Evolutionary conservation across 2,888 invertebrate genomes (phyloP), one percentile per base, ranked within the genome.

Genomic region (Hyalella azteca): DNA sequence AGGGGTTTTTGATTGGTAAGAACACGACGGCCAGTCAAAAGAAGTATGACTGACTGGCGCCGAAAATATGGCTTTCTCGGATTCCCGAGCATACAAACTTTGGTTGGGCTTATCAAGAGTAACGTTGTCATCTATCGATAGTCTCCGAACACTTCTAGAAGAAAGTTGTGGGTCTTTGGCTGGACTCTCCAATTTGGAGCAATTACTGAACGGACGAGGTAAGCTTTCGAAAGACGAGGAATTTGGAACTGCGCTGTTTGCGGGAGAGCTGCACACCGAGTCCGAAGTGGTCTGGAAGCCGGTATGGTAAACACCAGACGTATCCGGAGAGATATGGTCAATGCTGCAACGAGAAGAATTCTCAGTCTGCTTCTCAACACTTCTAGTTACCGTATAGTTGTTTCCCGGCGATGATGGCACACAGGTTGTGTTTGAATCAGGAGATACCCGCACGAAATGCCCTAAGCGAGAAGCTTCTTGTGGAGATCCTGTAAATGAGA

Each of bases 71-170:
- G 22, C 11, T 11, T 3, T 54, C 22, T 54, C 54, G 29, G 54
- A 54, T 26, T 22, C 19, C 22, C 26, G 54, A 26, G 54, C 54
- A 54, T n/a, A n/a, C n/a, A n/a, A n/a, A n/a, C n/a, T n/a, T n/a
- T n/a, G n/a, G n/a, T n/a, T n/a, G 54, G 66, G 66, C 15, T 36
- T 66, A n/a, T 66, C 66, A 11, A 66, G 32, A 2, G 36, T 19
- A 1, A 41, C 75, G n/a, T 41, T 40, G 40, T 75, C 75, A 75
- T 75, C 75, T 75, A 75, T 41, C 19, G 75, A 75, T 5, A 75
- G 45, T 41, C 75, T 41, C n/a, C 75, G 29, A 19, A 75, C 75
- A 22, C 36, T 45, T 45, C 29, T 75, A n/a, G 40, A 45, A n/a
- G 22, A 75, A 45, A 54, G 9, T n/a, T 54, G 54, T 29, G 54